These are phyloP conservation scores for Parapristionchus giblindavisi DNA, from an alignment of 2,888 invertebrate species.

Conservation along the genomic window DNA sequence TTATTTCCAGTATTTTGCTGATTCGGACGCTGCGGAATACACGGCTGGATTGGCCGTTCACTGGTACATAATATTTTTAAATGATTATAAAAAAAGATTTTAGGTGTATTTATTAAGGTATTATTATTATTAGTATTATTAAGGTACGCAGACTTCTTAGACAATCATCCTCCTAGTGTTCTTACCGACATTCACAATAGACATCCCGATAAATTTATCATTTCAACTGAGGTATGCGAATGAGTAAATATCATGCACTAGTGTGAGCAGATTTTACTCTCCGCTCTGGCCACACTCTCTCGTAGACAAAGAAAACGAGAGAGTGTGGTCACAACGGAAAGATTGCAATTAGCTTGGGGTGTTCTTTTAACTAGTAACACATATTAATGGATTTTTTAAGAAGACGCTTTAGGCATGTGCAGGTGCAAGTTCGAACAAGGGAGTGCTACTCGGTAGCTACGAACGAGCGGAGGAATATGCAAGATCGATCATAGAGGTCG, in stretches of 20 bases:
- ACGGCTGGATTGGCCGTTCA: slow-evolving; percentile 10
- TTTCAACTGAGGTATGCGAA: background rate
- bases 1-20: background rate
- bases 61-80: slow-evolving; percentile 15
- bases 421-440: background rate
- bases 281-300: background rate
- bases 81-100: too few species aligned
- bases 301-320: background rate
- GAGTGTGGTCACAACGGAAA: background rate
- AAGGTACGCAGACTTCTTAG: too few species aligned
- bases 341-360: too few species aligned
- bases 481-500: slow-evolving; percentile 15
- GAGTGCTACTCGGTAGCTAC: slow-evolving; percentile 10
- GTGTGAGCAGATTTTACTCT: background rate
- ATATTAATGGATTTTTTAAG: too few species aligned
- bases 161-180: background rate
- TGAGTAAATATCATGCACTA: background rate
- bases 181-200: background rate
- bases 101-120: too few species aligned
- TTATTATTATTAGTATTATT: too few species aligned
- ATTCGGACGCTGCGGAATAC: background rate
- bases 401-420: too few species aligned
- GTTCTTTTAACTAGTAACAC: too few species aligned
- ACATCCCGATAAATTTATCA: slow-evolving; percentile 14
- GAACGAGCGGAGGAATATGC: slow-evolving; percentile 16